A percentile compares a stretch with the other conserved stretches of the same genome.
phyloP scores from a whole-genome alignment of 2,888 invertebrate genomes.

The Xestia xanthographa region DNA sequence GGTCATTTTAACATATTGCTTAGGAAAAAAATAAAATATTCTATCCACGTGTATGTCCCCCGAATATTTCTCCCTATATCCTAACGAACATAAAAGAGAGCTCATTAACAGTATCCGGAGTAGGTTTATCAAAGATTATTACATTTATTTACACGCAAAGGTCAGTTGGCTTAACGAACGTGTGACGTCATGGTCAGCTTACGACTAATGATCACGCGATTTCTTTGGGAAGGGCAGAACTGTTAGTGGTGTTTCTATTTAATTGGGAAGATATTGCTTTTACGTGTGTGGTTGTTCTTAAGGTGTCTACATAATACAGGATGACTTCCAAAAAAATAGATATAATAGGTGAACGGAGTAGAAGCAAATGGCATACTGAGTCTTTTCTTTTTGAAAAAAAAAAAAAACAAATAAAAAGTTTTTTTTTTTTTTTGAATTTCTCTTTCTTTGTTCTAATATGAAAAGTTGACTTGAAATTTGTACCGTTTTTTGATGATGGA shows the following conservation, averaged over 20 bases:
- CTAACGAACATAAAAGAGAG: constrained; percentile 18
- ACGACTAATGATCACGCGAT: constrained; percentile 49
- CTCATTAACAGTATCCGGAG: constrained; percentile 46
- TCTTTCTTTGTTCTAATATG: no score
- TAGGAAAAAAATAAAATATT: neutral
- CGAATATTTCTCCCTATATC: constrained; percentile 15
- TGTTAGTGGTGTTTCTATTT: neutral
- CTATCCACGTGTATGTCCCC: neutral
- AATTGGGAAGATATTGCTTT: neutral
- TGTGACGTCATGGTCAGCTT: constrained; percentile 44
- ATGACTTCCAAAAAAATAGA: no score
- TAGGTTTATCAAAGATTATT: constrained; percentile 50
- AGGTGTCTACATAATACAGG: no score
- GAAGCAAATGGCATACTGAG: no score
- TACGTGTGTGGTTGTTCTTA: neutral
- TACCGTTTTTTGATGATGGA: no score
- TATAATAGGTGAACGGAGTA: no score
- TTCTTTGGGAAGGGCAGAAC: constrained; percentile 6
- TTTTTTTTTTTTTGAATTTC: no score
- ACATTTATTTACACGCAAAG: constrained; percentile 60
- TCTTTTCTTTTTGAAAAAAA: no score
- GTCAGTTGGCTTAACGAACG: constrained; percentile 59
- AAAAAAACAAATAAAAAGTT: no score
- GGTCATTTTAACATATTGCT: no score
- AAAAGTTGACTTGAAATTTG: no score